A percentile compares a stretch with the other conserved stretches of the same genome.
These are phyloP conservation scores for Drosophila subpulchrella DNA, from an alignment of 1,140 invertebrate genomes.

Conservation along the genomic window DNA sequence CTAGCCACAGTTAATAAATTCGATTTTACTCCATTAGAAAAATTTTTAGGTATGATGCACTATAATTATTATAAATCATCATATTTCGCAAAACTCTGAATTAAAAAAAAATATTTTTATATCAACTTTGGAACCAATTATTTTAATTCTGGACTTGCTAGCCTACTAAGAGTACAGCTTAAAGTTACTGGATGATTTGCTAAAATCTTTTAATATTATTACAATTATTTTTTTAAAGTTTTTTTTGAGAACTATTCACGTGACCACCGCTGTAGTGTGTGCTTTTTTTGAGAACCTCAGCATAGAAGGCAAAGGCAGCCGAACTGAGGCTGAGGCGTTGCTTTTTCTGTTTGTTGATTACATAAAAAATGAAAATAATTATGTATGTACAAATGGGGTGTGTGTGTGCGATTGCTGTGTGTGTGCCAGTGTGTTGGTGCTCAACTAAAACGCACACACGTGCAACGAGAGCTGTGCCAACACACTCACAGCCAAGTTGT, in stretches of 20 bases:
- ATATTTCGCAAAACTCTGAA: too few species aligned
- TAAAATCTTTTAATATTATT: too few species aligned
- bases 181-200: too few species aligned
- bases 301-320: conserved; percentile 12
- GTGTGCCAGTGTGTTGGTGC: conserved; percentile 6
- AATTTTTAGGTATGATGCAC: too few species aligned
- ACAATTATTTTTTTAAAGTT: neutral
- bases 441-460: conserved; percentile 22
- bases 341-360: conserved; percentile 73
- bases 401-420: conserved; percentile 22
- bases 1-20: neutral
- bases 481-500: conserved; percentile 38
- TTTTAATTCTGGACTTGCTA: too few species aligned
- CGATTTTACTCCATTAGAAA: neutral
- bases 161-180: too few species aligned
- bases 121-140: too few species aligned
- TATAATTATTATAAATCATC: too few species aligned
- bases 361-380: conserved; percentile 81
- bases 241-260: conserved; percentile 28
- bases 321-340: conserved; percentile 43
- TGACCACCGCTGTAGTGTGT: conserved; percentile 23
- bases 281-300: conserved; percentile 62
- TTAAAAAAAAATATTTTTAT: too few species aligned
- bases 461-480: conserved; percentile 20
- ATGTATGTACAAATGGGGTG: conserved; percentile 53